Percentiles rank a stretch among this genome's conserved stretches.
phyloP scores from a whole-genome alignment of 2,797 vertebrate species.

The Lepus oiostolus region DNA sequence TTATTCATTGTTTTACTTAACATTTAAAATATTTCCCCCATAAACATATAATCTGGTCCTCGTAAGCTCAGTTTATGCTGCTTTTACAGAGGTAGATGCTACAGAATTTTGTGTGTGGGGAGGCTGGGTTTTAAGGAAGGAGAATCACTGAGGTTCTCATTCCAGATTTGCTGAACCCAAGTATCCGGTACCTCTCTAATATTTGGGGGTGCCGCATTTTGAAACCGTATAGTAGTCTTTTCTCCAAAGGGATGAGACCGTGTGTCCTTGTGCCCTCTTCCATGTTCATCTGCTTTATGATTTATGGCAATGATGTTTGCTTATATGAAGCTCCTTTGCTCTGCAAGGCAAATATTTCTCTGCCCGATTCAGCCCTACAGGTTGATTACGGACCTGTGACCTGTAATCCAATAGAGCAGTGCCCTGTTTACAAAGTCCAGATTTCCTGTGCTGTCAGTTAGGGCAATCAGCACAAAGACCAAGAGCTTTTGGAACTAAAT shows the following conservation, averaged over 20 bases:
- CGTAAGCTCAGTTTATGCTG: constrained; percentile 71
- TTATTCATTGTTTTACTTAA: constrained; percentile 87
- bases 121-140: background rate
- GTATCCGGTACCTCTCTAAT: background rate
- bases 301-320: constrained; percentile 79
- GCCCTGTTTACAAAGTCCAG: constrained; percentile 89
- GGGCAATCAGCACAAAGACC: constrained; percentile 89
- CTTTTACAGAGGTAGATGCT: background rate
- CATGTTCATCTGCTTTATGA: constrained; percentile 80
- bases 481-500: constrained; percentile 90
- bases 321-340: constrained; percentile 81
- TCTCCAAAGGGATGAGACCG: constrained; percentile 71
- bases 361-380: constrained; percentile 83
- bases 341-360: constrained; percentile 76
- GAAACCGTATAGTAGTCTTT: too few species aligned
- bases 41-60: constrained; percentile 70
- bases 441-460: constrained; percentile 90
- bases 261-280: constrained; percentile 29
- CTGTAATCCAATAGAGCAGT: constrained; percentile 89
- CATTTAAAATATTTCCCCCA: constrained; percentile 75
- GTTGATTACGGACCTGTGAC: constrained; percentile 89
- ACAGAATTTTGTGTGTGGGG: background rate
- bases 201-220: background rate
- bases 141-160: constrained; percentile 19
- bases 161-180: constrained; percentile 34